phyloP scores from a whole-genome alignment of 2,113 vertebrate species.

The Brachyhypopomus occidentalis region DNA sequence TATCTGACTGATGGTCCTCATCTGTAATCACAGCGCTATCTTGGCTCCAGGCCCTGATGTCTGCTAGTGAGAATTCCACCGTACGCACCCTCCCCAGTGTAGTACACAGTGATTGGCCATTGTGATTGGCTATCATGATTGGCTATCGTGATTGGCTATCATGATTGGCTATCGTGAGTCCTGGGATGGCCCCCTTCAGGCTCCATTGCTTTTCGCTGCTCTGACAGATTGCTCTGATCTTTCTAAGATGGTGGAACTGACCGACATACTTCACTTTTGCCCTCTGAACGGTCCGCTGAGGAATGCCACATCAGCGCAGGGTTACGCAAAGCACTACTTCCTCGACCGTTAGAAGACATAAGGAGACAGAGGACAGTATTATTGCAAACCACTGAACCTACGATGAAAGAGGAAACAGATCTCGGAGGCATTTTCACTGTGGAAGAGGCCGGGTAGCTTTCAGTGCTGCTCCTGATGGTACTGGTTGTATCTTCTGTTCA shows the following conservation, averaged over 20 bases:
- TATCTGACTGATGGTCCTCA: too few relatives aligned
- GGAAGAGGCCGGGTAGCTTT: slow-evolving; percentile 3
- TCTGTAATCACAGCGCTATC: too few relatives aligned
- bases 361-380: slow-evolving; percentile 9
- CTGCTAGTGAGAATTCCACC: too few relatives aligned
- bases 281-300: slow-evolving; percentile 28
- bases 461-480: background rate
- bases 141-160: too few relatives aligned
- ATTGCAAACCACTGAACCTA: slow-evolving; percentile 32
- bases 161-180: too few relatives aligned
- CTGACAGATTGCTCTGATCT: slow-evolving; percentile 9
- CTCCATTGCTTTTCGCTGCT: background rate
- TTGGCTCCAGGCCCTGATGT: too few relatives aligned
- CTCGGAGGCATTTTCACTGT: slow-evolving; percentile 7
- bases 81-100: too few relatives aligned
- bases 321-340: slow-evolving; percentile 46
- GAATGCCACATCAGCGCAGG: slow-evolving; percentile 52
- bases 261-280: slow-evolving; percentile 47
- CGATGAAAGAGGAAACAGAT: slow-evolving; percentile 18
- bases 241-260: slow-evolving; percentile 40
- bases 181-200: too few relatives aligned
- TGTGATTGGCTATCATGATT: too few relatives aligned
- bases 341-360: background rate
- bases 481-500: background rate
- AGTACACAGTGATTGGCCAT: too few relatives aligned